phyloP scores from a whole-genome alignment of 1,140 invertebrate genomes.

The Battus philenor region DNA sequence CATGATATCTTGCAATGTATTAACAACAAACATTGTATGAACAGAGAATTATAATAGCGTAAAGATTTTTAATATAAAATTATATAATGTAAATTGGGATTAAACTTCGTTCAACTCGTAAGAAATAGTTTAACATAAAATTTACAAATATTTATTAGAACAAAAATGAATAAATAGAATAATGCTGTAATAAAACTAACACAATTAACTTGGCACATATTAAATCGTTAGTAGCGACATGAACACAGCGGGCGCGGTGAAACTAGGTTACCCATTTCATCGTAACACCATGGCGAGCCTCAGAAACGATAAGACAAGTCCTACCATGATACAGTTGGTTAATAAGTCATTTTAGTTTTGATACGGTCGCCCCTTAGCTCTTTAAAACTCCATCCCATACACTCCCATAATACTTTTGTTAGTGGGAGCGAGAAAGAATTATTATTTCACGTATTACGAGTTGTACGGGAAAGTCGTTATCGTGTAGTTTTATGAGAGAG shows the following conservation, averaged over 20 bases:
- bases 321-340: slow-evolving; percentile 27
- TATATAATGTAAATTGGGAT: no score
- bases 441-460: neutral
- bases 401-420: neutral
- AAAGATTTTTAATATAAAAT: no score
- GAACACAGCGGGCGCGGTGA: slow-evolving; percentile 44
- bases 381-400: slow-evolving; percentile 17
- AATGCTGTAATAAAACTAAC: slow-evolving; percentile 34
- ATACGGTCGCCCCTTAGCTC: slow-evolving; percentile 31
- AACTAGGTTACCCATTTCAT: slow-evolving; percentile 68
- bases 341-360: slow-evolving; percentile 42
- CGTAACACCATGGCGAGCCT: slow-evolving; percentile 24
- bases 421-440: slow-evolving; percentile 13
- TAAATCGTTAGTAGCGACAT: slow-evolving; percentile 27
- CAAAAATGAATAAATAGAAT: slow-evolving; percentile 2
- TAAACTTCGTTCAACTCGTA: no score
- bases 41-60: no score
- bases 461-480: no score
- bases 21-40: no score
- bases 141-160: no score
- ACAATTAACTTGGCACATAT: slow-evolving; percentile 51
- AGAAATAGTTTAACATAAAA: no score
- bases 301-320: slow-evolving; percentile 30
- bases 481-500: no score
- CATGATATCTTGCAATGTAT: no score